Percentiles rank a stretch among this genome's conserved stretches.
phyloP scores from a whole-genome alignment of 2,113 vertebrate genomes.

The Lepus timidus region DNA sequence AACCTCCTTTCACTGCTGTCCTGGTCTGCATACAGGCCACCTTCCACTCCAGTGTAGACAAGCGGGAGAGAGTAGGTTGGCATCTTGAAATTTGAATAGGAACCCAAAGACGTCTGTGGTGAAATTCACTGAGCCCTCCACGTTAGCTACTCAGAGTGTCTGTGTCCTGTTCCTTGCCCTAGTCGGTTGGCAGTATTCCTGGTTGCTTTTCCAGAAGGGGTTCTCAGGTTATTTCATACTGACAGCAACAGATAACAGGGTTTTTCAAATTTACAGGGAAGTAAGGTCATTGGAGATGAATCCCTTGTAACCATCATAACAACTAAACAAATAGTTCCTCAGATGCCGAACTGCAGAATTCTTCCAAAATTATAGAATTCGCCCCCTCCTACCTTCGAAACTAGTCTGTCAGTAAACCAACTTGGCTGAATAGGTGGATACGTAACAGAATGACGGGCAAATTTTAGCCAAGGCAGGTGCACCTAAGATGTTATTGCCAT shows the following conservation, averaged over 20 bases:
- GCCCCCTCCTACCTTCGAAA: neutral
- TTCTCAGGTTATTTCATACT: neutral
- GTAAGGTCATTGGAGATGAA: neutral
- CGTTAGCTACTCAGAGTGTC: neutral
- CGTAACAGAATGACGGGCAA: neutral
- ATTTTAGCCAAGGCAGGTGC: neutral
- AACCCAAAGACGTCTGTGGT: neutral
- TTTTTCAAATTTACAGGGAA: constrained; percentile 21
- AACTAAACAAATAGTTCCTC: neutral
- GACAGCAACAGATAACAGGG: neutral
- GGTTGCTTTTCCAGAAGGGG: neutral
- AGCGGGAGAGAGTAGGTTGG: neutral
- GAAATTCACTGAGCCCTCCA: neutral
- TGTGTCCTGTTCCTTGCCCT: neutral
- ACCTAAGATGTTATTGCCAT: neutral
- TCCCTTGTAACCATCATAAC: neutral
- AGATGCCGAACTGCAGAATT: neutral
- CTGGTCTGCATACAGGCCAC: neutral
- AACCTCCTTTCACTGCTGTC: neutral
- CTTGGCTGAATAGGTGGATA: neutral
- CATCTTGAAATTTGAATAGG: neutral
- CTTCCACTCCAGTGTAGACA: neutral
- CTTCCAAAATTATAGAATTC: constrained; percentile 1
- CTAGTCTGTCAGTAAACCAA: constrained; percentile 16
- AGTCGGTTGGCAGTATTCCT: neutral